Percentiles rank a stretch among this genome's conserved stretches.
phyloP scores from a whole-genome alignment of 2,888 invertebrate species.

The Chrysotoxum bicinctum region DNA sequence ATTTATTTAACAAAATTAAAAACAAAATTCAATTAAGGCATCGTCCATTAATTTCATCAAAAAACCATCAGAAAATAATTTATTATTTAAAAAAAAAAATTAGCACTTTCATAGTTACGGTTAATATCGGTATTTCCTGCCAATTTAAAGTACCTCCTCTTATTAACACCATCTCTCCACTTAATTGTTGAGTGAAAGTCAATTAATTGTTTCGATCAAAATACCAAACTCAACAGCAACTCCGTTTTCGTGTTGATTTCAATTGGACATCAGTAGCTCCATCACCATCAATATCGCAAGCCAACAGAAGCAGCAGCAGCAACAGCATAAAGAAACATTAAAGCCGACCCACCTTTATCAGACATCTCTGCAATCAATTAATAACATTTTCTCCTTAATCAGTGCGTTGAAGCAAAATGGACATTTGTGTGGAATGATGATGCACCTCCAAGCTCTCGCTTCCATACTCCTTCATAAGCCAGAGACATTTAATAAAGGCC shows the following conservation, averaged over 20 bases:
- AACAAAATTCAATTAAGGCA: background rate
- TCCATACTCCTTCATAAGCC: background rate
- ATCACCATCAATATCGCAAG: background rate
- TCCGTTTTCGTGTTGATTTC: constrained; percentile 27
- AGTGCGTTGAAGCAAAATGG: constrained; percentile 55
- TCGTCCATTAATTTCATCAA: background rate
- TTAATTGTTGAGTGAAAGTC: constrained; percentile 49
- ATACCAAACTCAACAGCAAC: constrained; percentile 14
- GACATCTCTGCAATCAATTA: constrained; percentile 64
- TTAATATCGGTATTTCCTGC: constrained; percentile 12
- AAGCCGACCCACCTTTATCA: constrained; percentile 58
- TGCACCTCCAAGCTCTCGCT: constrained; percentile 9
- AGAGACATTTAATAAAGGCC: constrained; percentile 26
- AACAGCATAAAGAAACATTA: too few species aligned
- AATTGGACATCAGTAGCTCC: constrained; percentile 47
- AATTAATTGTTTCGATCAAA: constrained; percentile 26
- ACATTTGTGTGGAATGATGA: constrained; percentile 44
- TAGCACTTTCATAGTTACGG: background rate
- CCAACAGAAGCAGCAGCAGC: constrained; percentile 32
- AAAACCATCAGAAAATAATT: background rate
- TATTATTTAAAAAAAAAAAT: background rate
- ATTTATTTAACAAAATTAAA: too few species aligned
- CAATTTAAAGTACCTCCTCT: constrained; percentile 26
- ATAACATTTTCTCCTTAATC: constrained; percentile 69
- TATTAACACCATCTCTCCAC: background rate